Evolutionary conservation across 1,140 invertebrate genomes (phyloP), one percentile per base, ranked within the genome.

Genomic region (Gonioctena quinquepunctata): DNA sequence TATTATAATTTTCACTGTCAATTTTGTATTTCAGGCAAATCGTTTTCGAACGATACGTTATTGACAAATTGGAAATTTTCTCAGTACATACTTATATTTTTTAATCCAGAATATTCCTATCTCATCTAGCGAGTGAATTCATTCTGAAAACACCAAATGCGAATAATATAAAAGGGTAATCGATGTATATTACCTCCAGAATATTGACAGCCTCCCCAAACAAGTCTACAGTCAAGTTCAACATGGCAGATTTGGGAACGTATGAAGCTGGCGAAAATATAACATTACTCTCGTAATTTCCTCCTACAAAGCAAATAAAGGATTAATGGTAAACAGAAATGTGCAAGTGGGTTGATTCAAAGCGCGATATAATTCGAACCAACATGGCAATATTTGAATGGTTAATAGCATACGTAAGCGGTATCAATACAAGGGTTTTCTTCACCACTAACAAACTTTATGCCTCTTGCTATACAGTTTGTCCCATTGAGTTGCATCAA

Each of bases 241-340:
- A 84, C 49, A 86, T 90, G 2, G 89, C 87, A 1, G 93, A 91
- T 65, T 94, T 85, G 1, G 96, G 96, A 22, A 98, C 85, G 77
- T 95, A 97, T 0, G 95, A 97, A 68, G 94, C 91, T 0, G 92
- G 90, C 0, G 95, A 95, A 83, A 95, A 98, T 69, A 98, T 91
- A 0, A 97, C 70, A 83, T 95, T 94, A 0, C 87, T 89, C 81
- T 96, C 93, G 59, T 91, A 88, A 74, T 89, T 91, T 1, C 87
- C 90, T 70, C 93, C 92, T 87, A 80, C 60, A 72, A 78, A 50
- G 67, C 57, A 67, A 68, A 71, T 42, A 48, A 62, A 7, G 56
- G 23, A 59, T 59, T 59, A 19, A 59, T 59, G 23, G 56, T 26
- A 59, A 59, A 59, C 23, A 59, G 3, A n/a, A 59, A 25, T 16